Base-by-base conservation (phyloP, 2,797 vertebrate genomes). In the Lagorchestes hirsutus region DNA sequence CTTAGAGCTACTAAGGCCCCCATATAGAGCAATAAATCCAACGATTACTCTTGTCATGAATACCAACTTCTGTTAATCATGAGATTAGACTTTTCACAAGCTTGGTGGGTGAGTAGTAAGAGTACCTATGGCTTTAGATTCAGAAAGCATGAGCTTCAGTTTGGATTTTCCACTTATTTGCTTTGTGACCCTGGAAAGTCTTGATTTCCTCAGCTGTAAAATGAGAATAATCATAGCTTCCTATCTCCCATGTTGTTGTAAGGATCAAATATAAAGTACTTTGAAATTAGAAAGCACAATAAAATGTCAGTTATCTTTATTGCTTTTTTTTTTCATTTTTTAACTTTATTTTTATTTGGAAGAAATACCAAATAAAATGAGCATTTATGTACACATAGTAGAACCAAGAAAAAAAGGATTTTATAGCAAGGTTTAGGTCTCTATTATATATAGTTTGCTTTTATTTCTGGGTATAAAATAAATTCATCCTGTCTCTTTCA, bases 1-100 rank as follows among this genome's bases (percentile, higher is more conserved):
- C 95, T 97, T 96, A 94, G 95, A 92, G 56, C 96, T 97, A 95
- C 24, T n/a, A 94, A 94, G 92, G 91, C 46, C 82, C 92, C 5
- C 12, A 95, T 28, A 31, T 91, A 97, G 34, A 91, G 57, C 96
- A 24, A 96, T 29, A 95, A 52, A 90, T 27, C 97, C 92, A 96
- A 94, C 96, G 93, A 50, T 22, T 94, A 93, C 34, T 92, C n/a
- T 96, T 40, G 92, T 92, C 57, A 96, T 57, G 91, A 2, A 94
- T 12, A 3, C 29, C 93, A 95, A 93, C 94, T 93, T 95, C 55
- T 97, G 91, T 94, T 94, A 95, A 93, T 93, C 54, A 92, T 94
- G 91, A 93, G 62, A 90, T 96, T 96, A 96, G 93, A 29, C 16
- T 9, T 40, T 22, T 40, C n/a, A 40, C 74, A 50, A 27, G 24